A percentile compares a stretch with the other conserved stretches of the same genome.
These are phyloP conservation scores for Passer montanus DNA, from an alignment of 2,113 vertebrate species.

Conservation along the genomic window DNA sequence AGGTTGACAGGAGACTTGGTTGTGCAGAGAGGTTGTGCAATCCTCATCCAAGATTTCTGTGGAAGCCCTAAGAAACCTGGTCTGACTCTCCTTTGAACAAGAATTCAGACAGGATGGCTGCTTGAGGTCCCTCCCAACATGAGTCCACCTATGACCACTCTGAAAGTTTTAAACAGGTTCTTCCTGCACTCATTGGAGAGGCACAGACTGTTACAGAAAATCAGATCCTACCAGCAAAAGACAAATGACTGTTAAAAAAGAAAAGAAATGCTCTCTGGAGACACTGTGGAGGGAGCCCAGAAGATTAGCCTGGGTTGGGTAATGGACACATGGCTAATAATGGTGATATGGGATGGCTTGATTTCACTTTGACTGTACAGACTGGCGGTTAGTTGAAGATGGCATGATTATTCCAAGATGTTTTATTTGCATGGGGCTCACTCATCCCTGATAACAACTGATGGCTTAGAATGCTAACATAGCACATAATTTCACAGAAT, in stretches of 20 bases:
- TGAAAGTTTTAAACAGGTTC: background rate
- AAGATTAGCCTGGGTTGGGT: background rate
- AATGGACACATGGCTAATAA: background rate
- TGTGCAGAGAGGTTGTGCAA: background rate
- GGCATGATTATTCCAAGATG: background rate
- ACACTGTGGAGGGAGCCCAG: background rate
- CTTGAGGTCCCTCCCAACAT: background rate
- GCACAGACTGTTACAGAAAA: background rate
- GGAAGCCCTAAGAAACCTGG: background rate
- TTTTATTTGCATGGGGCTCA: background rate
- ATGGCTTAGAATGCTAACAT: background rate
- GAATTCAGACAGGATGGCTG: background rate
- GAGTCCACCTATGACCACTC: background rate
- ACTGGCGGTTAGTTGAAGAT: background rate
- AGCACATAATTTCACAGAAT: background rate
- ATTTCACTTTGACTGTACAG: background rate
- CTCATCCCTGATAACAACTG: background rate
- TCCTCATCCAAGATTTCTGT: background rate
- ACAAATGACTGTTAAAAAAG: background rate
- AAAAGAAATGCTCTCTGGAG: background rate
- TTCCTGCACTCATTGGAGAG: background rate
- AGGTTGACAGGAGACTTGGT: background rate
- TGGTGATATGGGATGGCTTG: rapidly evolving
- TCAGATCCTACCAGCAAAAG: background rate
- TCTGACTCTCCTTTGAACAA: background rate